Evolutionary conservation across 2,113 vertebrate species (phyloP).

Genomic region (Apteryx owenii): DNA sequence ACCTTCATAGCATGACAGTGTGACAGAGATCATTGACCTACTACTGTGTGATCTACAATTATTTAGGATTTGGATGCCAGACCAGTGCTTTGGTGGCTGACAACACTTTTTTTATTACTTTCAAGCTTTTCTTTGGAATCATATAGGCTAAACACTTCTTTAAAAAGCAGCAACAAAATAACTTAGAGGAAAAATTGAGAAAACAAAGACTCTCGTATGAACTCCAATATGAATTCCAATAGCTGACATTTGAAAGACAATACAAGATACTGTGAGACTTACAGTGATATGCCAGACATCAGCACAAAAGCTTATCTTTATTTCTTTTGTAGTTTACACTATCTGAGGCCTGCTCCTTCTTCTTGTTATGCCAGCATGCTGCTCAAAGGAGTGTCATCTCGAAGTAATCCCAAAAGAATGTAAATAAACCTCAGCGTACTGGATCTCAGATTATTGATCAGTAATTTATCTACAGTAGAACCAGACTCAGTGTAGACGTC

Average conservation of each 20-base stretch:
- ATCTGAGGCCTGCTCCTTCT: neutral
- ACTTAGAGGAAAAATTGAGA: neutral
- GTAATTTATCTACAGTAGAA: neutral
- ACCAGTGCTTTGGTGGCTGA: neutral
- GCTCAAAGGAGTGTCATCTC: neutral
- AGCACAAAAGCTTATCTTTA: neutral
- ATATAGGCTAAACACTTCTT: neutral
- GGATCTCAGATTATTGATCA: neutral
- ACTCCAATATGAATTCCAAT: neutral
- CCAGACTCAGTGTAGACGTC: neutral
- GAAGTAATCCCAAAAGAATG: neutral
- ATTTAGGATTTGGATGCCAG: neutral
- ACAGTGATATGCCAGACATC: neutral
- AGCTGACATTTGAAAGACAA: neutral
- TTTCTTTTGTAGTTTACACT: neutral
- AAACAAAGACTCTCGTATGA: neutral
- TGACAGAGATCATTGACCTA: neutral
- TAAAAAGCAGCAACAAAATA: neutral
- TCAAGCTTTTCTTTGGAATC: neutral
- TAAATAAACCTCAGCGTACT: neutral
- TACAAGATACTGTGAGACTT: neutral
- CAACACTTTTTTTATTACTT: neutral
- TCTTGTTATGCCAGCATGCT: neutral
- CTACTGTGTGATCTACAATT: neutral
- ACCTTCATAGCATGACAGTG: no score